Percentiles rank a stretch among this genome's conserved stretches.
These are phyloP conservation scores for Ranitomeya variabilis DNA, from an alignment of 2,113 vertebrate species.

Conservation along the genomic window DNA sequence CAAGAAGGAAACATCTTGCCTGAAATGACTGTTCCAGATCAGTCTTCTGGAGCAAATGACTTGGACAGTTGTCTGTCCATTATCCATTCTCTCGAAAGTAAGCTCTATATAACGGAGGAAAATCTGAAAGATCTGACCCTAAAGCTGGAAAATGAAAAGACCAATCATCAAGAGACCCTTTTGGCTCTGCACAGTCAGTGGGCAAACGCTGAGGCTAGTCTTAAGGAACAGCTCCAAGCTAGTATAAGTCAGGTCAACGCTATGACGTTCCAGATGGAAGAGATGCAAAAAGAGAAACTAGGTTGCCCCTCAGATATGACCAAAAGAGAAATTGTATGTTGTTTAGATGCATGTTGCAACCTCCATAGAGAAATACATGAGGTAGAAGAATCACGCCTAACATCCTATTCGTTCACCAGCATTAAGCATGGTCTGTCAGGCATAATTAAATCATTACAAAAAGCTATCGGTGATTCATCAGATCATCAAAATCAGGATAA, in stretches of 20 bases:
- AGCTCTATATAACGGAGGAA: constrained; percentile 87
- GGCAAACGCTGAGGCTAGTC: constrained; percentile 71
- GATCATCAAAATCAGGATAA: constrained; percentile 36
- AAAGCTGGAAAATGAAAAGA: constrained; percentile 80
- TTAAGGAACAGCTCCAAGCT: constrained; percentile 77
- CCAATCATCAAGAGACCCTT: constrained; percentile 71
- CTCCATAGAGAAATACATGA: constrained; percentile 78
- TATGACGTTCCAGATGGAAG: constrained; percentile 71
- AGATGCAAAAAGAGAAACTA: constrained; percentile 69
- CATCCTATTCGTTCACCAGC: constrained; percentile 72
- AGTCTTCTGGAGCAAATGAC: constrained; percentile 67
- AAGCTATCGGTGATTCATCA: constrained; percentile 60
- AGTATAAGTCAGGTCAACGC: constrained; percentile 76
- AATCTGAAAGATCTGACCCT: constrained; percentile 86
- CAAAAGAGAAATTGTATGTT: constrained; percentile 78
- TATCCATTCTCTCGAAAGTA: constrained; percentile 88
- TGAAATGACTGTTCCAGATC: constrained; percentile 71
- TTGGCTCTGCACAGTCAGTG: constrained; percentile 73
- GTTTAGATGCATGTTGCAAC: constrained; percentile 82
- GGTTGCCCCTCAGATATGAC: constrained; percentile 59
- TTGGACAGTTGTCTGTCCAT: constrained; percentile 88
- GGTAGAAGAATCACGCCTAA: constrained; percentile 67
- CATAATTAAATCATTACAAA: constrained; percentile 75
- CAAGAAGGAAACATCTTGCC: constrained; percentile 78
- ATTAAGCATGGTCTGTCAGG: constrained; percentile 76